phyloP scores from a whole-genome alignment of 2,888 invertebrate genomes.

The Prosapia bicincta region DNA sequence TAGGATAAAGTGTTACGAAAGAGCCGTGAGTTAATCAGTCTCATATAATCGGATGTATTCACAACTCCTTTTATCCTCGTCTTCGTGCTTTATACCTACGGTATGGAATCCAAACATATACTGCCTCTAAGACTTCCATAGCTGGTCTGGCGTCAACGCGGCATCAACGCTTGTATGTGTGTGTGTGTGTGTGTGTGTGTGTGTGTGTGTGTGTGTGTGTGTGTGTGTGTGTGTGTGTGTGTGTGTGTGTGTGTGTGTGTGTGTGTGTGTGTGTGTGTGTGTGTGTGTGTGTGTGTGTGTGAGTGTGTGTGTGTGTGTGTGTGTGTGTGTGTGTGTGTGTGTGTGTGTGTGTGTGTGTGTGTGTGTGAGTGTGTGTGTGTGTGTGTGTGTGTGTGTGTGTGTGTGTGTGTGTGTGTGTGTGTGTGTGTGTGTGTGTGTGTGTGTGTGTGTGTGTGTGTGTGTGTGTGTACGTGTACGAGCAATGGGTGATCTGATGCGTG shows the following conservation, averaged over 20 bases:
- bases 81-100: no score
- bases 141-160: no score
- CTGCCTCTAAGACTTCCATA: no score
- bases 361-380: slow-evolving; percentile 17
- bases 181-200: slow-evolving; percentile 15
- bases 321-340: slow-evolving; percentile 18
- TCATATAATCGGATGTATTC: no score
- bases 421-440: slow-evolving; percentile 17
- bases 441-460: slow-evolving; percentile 22
- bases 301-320: slow-evolving; percentile 17
- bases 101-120: no score
- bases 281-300: slow-evolving; percentile 18
- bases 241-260: slow-evolving; percentile 15
- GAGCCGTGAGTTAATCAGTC: no score
- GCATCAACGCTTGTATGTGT: no score
- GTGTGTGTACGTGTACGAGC: slow-evolving; percentile 6
- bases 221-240: slow-evolving; percentile 17
- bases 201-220: slow-evolving; percentile 16
- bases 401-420: slow-evolving; percentile 18
- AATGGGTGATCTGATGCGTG: no score
- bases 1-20: no score
- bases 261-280: slow-evolving; percentile 18
- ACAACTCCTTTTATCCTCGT: no score
- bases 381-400: slow-evolving; percentile 18
- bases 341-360: slow-evolving; percentile 18